Base-by-base conservation (phyloP, 2,113 vertebrate genomes). In the Uria aalge region DNA sequence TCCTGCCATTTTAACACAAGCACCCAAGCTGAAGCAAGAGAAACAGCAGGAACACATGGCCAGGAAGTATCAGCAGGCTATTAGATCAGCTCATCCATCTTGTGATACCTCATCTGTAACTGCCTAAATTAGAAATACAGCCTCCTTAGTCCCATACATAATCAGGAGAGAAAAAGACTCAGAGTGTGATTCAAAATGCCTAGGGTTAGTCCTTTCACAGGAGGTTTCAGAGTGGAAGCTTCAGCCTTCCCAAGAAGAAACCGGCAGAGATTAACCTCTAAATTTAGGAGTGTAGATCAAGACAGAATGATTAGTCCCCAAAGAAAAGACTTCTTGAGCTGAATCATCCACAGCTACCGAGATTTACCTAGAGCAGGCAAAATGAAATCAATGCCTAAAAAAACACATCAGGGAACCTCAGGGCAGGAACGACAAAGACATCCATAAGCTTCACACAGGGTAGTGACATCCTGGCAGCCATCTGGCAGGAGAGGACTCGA, bases 41-140 rank as follows among this genome's bases (percentile, higher is more conserved):
- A 86, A 95, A 75, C 72, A 91, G 89, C 91, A 96, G 76, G 79
- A 95, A 87, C 73, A 95, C 76, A 27, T 62, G 73, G 91, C 43
- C 77, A 95, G 91, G 89, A 96, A 92, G 76, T 55, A 96, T 95
- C 72, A 96, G 76, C 68, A 96, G 86, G 93, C 94, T 94, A 47
- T 94, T 91, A 96, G 72, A 94, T 91, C 94, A 96, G 94, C 91
- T 95, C 89, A 96, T 94, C 89, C 84, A 92, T 96, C 94, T 94
- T 94, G 69, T 72, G 52, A 72, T 95, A 96, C 93, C 86, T 96
- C 94, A 91, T 96, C 93, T 95, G 93, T 94, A 96, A 92, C 94
- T 75, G 89, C 77, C 82, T 89, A 64, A 91, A 92, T 94, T 94
- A 91, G 80, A 96, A 96, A 96, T 77, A 92, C 38, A 84, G 83